These are phyloP conservation scores for Laothoe populi DNA, from an alignment of 2,888 invertebrate genomes.

Conservation along the genomic window DNA sequence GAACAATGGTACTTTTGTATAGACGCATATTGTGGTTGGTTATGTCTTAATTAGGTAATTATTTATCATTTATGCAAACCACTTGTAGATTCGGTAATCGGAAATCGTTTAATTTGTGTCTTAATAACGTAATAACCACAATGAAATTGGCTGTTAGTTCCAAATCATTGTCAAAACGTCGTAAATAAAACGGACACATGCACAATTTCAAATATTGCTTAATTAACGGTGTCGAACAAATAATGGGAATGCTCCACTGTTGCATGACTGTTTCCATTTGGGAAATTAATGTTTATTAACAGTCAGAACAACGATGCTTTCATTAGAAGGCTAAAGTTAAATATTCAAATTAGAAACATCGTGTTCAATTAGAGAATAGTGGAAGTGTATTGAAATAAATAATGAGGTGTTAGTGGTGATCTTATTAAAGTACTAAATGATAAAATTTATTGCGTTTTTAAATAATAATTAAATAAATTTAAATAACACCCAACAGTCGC, in stretches of 20 bases:
- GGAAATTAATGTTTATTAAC: constrained; percentile 57
- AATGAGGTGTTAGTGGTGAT: not conserved
- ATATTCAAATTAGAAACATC: constrained; percentile 52
- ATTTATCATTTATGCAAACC: not conserved
- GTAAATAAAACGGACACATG: constrained; percentile 34
- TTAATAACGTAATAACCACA: not conserved
- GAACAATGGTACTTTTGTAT: constrained; percentile 2
- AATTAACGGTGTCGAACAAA: constrained; percentile 49
- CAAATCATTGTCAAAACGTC: constrained; percentile 16
- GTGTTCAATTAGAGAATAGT: constrained; percentile 44
- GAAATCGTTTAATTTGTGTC: not conserved
- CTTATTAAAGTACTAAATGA: not conserved
- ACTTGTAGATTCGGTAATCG: not conserved
- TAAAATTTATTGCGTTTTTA: not conserved
- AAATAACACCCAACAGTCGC: too few species aligned
- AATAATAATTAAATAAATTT: too few species aligned
- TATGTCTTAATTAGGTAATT: not conserved
- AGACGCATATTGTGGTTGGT: too few species aligned
- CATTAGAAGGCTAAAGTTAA: constrained; percentile 49
- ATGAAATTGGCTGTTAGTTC: constrained; percentile 13
- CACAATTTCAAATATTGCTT: constrained; percentile 49
- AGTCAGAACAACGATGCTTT: constrained; percentile 45
- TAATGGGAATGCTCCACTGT: constrained; percentile 40
- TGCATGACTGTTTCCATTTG: constrained; percentile 54
- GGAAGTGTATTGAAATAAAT: constrained; percentile 30